Evolutionary conservation across 1,140 invertebrate genomes (phyloP).

Genomic region (Nebria ingens): DNA sequence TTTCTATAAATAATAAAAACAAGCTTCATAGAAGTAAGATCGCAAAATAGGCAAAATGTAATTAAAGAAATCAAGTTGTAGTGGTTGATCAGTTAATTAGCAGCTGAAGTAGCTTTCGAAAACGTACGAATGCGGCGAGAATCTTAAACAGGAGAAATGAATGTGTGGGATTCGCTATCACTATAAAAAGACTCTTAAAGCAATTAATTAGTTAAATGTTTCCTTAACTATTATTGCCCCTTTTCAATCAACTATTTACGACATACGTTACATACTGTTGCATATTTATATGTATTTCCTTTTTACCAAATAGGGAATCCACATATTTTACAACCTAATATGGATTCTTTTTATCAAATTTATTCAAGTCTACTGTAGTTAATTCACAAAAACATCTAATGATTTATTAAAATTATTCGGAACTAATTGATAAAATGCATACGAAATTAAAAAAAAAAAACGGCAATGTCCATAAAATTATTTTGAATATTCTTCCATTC

Average conservation of each 20-base stretch:
- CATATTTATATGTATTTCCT: background rate
- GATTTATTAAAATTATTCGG: too few species aligned
- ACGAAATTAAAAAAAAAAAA: too few species aligned
- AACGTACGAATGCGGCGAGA: background rate
- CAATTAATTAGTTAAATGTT: slow-evolving; percentile 9
- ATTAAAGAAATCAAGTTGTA: slow-evolving; percentile 9
- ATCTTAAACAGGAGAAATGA: background rate
- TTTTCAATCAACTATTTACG: slow-evolving; percentile 5
- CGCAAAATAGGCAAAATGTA: background rate
- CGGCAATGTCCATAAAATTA: too few species aligned
- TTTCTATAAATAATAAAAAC: too few species aligned
- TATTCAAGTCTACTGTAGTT: too few species aligned
- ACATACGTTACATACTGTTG: background rate
- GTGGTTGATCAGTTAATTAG: slow-evolving; percentile 5
- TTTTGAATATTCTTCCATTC: too few species aligned
- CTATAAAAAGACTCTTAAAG: background rate
- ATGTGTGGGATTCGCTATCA: background rate
- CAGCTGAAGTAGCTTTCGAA: background rate
- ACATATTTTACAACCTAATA: too few species aligned
- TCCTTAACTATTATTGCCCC: slow-evolving; percentile 8
- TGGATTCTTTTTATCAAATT: too few species aligned
- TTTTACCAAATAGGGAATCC: too few species aligned
- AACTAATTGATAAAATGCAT: too few species aligned
- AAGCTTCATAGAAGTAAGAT: too few species aligned
- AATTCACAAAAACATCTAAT: too few species aligned